Percentiles rank a stretch among this genome's conserved stretches.
Conservation (phyloP, 2,113 vertebrate species). For the Gallinago jamesoni region DNA sequence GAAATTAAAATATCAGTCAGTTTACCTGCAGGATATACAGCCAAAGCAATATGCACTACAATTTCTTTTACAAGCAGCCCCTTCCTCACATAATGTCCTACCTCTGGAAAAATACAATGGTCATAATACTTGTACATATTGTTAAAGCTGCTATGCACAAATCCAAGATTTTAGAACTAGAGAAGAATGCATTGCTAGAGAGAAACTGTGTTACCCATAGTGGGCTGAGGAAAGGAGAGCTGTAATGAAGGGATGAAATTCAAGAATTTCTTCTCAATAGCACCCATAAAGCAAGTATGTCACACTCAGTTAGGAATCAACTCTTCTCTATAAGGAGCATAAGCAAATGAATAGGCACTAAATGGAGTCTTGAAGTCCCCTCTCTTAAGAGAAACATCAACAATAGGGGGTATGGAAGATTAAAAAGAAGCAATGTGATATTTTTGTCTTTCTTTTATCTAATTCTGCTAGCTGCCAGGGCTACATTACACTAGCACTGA, state of each 20-base stretch:
- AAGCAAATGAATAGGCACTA: slow-evolving; percentile 11
- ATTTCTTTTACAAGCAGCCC: slow-evolving; percentile 70
- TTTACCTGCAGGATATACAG: slow-evolving; percentile 77
- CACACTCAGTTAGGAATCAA: background rate
- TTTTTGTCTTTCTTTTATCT: background rate
- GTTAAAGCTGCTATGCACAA: slow-evolving; percentile 58
- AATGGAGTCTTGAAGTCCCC: background rate
- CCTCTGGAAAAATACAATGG: slow-evolving; percentile 70
- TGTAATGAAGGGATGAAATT: background rate
- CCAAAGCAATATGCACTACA: slow-evolving; percentile 46
- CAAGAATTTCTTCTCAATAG: slow-evolving; percentile 2
- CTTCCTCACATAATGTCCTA: slow-evolving; percentile 42
- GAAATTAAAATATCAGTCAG: slow-evolving; percentile 81
- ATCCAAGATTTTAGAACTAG: slow-evolving; percentile 49
- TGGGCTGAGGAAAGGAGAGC: background rate
- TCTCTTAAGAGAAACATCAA: slow-evolving; percentile 2
- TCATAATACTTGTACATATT: slow-evolving; percentile 62
- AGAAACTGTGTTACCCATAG: slow-evolving; percentile 32
- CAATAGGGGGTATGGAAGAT: background rate
- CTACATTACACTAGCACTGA: background rate
- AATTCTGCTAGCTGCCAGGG: background rate
- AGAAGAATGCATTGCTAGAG: slow-evolving; percentile 23
- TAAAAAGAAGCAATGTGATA: background rate
- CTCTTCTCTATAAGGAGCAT: background rate
- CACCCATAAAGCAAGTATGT: slow-evolving; percentile 6